Base-by-base conservation (phyloP, 37 sponge, comb jelly and placozoan species). In the Axinella damicornis region DNA sequence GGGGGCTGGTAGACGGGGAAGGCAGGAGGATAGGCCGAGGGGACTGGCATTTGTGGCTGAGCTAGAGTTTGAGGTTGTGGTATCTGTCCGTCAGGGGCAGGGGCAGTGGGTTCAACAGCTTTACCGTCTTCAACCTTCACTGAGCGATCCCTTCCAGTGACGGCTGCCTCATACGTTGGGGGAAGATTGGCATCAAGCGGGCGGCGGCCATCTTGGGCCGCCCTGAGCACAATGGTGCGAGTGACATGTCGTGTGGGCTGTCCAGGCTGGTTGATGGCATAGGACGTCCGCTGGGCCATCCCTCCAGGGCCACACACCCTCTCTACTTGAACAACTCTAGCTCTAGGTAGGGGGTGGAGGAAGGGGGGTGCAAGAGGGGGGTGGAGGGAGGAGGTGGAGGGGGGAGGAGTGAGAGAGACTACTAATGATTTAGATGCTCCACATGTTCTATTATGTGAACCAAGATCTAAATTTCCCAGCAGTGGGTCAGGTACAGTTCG, bases 141-240 rank as follows among this genome's bases (percentile, higher is more conserved):
- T 1, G 89, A 82, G 17, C 57, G 36, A 30, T 88, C 89, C 30
- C 35, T 57, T 5, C 89, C 89, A 0, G 89, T 82, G 32, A 88
- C 56, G 1, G 89, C 89, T 31, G 77, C 71, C 15, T 88, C 78
- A 41, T 88, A 88, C 24, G 83, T 54, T 18, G 89, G 89, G 30
- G 89, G 89, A 32, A 88, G 69, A 71, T 77, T 88, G 30, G 83
- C 78, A 57, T 88, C 83, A 30, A 53, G 14, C 18, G 71, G 57
- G 36, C 89, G 76, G 34, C 65, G 24, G 33, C 40, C 35, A 12
- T 40, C 46, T 12, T 4, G 46, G 16, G 53, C 40, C 2, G 84
- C 74, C 27, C 84, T 38, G 75, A 83, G 21, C 0, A 64, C 41
- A 24, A 83, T n/a, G 21, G 84, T 83, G n/a, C 84, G 84, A 13